These are phyloP conservation scores for Megalopta genalis DNA, from an alignment of 1,140 invertebrate genomes.

Conservation along the genomic window DNA sequence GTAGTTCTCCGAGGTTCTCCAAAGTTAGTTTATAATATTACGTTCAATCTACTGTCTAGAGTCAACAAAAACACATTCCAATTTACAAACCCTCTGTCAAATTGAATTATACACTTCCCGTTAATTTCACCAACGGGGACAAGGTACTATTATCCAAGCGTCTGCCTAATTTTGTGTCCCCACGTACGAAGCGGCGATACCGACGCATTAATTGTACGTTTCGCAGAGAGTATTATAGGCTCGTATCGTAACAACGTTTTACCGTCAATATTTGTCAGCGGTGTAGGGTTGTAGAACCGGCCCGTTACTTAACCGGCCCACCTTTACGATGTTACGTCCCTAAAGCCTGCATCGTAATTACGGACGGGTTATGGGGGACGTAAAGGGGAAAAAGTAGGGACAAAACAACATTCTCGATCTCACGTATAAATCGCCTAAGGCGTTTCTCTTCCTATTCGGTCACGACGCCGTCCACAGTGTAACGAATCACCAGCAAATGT, in stretches of 20 bases:
- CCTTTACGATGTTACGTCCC: constrained; percentile 41
- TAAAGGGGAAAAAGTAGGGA: constrained; percentile 52
- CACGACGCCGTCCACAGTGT: neutral
- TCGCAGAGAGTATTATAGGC: constrained; percentile 8
- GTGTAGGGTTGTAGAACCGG: constrained; percentile 19
- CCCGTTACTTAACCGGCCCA: constrained; percentile 44
- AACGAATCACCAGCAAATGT: too few relatives aligned
- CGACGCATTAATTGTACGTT: constrained; percentile 29
- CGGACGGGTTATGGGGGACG: constrained; percentile 56
- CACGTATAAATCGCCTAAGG: constrained; percentile 46
- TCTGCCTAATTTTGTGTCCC: neutral
- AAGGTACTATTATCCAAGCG: neutral
- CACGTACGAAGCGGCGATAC: neutral
- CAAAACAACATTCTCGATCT: constrained; percentile 39
- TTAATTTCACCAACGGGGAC: too few relatives aligned
- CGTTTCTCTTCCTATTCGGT: constrained; percentile 37
- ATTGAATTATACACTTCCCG: too few relatives aligned
- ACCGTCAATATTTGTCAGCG: constrained; percentile 59
- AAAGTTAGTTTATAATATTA: too few relatives aligned
- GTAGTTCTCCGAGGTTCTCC: too few relatives aligned
- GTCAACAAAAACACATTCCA: too few relatives aligned
- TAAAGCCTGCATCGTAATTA: constrained; percentile 63
- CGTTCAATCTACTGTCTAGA: too few relatives aligned
- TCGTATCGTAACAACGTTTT: constrained; percentile 50
- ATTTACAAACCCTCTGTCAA: too few relatives aligned